Conservation (phyloP, 1,140 invertebrate species). For the Drosophila paulistorum region DNA sequence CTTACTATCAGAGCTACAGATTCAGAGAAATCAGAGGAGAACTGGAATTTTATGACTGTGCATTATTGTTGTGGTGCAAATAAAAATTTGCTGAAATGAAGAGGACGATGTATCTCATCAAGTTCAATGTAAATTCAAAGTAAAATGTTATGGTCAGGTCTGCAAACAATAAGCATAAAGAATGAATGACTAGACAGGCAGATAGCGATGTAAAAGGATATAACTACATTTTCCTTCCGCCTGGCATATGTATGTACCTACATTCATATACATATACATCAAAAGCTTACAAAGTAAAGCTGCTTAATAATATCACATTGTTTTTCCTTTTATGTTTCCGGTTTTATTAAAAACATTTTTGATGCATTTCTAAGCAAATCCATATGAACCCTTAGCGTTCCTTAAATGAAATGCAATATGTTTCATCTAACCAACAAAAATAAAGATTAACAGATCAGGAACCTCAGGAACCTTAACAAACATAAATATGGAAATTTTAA, state of each 20-base stretch:
- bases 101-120: neutral
- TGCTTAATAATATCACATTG: neutral
- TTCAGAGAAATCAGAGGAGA: neutral
- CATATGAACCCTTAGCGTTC: no score
- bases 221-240: neutral
- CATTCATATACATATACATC: neutral
- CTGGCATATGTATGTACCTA: neutral
- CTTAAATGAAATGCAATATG: no score
- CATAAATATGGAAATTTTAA: no score
- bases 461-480: no score
- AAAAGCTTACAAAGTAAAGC: neutral
- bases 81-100: constrained; percentile 3
- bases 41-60: neutral
- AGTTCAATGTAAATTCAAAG: neutral
- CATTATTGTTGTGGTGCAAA: neutral
- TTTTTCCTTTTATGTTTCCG: neutral
- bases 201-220: neutral
- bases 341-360: neutral
- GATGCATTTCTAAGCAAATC: neutral
- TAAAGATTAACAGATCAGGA: no score
- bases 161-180: constrained; percentile 8
- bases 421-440: no score
- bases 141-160: constrained; percentile 5
- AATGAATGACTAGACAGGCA: neutral
- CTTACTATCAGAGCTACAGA: neutral